A percentile compares a stretch with the other conserved stretches of the same genome.
phyloP scores from a whole-genome alignment of 2,113 vertebrate genomes.

The Octodon degus region DNA sequence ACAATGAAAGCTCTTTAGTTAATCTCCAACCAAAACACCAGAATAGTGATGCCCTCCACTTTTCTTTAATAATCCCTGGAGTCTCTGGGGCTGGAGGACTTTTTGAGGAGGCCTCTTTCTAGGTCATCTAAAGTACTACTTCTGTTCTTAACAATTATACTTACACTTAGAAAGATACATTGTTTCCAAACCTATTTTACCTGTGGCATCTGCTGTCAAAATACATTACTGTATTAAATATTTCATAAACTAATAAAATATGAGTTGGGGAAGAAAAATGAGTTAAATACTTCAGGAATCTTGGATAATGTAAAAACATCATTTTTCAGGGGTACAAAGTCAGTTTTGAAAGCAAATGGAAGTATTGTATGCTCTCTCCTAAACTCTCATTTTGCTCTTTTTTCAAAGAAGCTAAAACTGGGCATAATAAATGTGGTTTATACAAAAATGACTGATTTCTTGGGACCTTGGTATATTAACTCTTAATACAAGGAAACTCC shows the following conservation, averaged over 20 bases:
- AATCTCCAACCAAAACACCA: neutral
- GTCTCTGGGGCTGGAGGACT: neutral
- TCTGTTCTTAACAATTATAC: neutral
- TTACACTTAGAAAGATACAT: neutral
- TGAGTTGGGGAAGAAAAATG: neutral
- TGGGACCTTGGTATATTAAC: neutral
- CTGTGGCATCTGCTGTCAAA: neutral
- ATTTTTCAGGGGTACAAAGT: neutral
- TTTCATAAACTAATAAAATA: neutral
- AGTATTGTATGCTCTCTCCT: neutral
- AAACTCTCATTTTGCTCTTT: neutral
- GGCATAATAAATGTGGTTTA: neutral
- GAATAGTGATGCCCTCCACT: neutral
- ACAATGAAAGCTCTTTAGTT: neutral
- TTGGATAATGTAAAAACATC: neutral
- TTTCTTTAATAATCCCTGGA: accelerated
- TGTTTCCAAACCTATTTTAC: neutral
- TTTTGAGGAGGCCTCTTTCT: neutral
- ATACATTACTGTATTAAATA: neutral
- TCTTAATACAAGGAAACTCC: neutral
- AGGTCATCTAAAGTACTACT: neutral
- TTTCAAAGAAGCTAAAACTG: slow-evolving; percentile 6
- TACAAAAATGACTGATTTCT: neutral
- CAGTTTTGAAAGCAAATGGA: neutral
- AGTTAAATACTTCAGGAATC: neutral